Evolutionary conservation across 2,797 vertebrate genomes (phyloP).

Genomic region (Lepilemur septentrionalis): DNA sequence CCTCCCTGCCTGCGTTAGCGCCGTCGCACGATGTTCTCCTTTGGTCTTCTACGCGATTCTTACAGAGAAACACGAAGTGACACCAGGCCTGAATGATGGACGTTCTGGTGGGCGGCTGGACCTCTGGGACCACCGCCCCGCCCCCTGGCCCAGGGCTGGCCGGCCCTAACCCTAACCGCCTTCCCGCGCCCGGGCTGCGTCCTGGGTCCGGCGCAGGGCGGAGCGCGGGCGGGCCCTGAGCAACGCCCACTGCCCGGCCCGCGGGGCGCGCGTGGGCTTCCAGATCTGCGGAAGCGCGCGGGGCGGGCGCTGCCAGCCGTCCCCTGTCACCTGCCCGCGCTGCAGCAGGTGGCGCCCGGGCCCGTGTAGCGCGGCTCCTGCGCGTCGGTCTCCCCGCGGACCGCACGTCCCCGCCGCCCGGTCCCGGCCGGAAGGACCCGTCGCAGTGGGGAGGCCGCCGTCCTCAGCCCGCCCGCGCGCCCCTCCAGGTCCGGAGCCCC

Average conservation of each 20-base stretch:
- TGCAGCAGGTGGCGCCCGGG: not conserved
- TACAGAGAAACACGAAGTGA: not conserved
- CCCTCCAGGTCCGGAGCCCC: slow-evolving; percentile 7
- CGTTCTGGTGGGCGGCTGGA: not conserved
- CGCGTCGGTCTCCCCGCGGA: slow-evolving; percentile 68
- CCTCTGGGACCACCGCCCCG: not conserved
- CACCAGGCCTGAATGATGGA: too few relatives aligned
- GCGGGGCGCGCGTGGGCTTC: too few relatives aligned
- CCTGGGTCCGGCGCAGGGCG: too few relatives aligned
- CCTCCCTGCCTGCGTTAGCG: not conserved
- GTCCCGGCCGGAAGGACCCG: not conserved
- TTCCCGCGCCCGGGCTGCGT: too few relatives aligned
- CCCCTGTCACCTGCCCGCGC: not conserved
- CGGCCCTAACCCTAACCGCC: too few relatives aligned
- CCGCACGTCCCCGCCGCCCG: not conserved
- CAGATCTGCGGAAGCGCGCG: slow-evolving; percentile 52
- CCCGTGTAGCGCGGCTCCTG: slow-evolving; percentile 83
- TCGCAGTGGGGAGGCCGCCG: not conserved
- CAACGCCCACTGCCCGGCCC: too few relatives aligned
- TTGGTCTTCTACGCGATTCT: not conserved
- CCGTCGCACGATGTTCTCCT: not conserved
- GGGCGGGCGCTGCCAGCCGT: not conserved
- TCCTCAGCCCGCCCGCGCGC: slow-evolving; percentile 37
- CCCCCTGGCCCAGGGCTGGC: not conserved
- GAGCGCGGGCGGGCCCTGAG: not conserved